Conservation (phyloP, 2,888 invertebrate species). For the Caenorhabditis sp. region DNA sequence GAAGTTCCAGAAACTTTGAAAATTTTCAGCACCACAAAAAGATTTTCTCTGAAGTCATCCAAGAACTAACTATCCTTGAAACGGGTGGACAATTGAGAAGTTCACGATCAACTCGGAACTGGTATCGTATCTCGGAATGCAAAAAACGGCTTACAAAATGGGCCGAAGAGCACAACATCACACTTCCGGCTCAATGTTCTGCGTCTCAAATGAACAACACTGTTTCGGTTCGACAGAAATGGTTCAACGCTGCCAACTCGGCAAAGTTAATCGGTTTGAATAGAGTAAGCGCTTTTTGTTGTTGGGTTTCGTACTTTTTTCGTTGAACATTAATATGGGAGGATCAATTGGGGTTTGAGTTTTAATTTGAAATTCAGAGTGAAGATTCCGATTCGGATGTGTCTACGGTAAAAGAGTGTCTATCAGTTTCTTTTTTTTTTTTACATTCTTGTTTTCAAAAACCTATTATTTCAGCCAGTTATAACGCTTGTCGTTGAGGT, state of each 20-base stretch:
- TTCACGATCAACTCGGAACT: conserved; percentile 55
- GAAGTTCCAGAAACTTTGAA: no score
- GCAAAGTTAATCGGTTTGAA: conserved; percentile 61
- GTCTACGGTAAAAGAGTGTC: conserved; percentile 1
- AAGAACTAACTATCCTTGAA: conserved; percentile 59
- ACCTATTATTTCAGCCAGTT: conserved; percentile 36
- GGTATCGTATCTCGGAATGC: conserved; percentile 69
- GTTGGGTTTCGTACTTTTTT: conserved; percentile 7
- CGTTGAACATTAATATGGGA: not conserved
- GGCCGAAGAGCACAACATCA: conserved; percentile 66
- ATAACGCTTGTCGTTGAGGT: conserved; percentile 48
- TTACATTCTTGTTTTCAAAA: not conserved
- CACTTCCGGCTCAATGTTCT: conserved; percentile 53
- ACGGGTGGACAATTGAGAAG: conserved; percentile 69
- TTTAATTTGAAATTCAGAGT: not conserved
- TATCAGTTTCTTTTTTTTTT: not conserved
- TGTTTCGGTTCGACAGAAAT: conserved; percentile 47
- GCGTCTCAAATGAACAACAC: conserved; percentile 40
- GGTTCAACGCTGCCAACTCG: conserved; percentile 67
- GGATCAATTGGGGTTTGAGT: no score
- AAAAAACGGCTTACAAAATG: conserved; percentile 62
- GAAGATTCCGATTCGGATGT: conserved; percentile 2
- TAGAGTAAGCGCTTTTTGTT: conserved; percentile 25
- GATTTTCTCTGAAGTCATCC: conserved; percentile 61
- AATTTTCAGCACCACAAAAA: conserved; percentile 65